Evolutionary conservation across 2,888 invertebrate species (phyloP).

Genomic region (Spodoptera picta): DNA sequence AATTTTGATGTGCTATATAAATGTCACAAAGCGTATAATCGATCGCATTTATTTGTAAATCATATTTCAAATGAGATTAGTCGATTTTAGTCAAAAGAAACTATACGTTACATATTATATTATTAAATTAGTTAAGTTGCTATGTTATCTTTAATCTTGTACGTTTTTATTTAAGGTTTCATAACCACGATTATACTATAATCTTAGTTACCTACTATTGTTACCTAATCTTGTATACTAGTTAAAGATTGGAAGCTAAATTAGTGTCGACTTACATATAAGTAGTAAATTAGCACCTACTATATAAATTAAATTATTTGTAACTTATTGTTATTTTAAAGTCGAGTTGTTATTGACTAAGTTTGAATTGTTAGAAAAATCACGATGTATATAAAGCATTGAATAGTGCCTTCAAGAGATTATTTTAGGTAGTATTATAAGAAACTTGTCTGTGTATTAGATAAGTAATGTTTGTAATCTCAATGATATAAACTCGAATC

Average conservation of each 20-base stretch:
- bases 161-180: no score
- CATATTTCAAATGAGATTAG: conserved; percentile 47
- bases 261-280: no score
- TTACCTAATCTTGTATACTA: neutral
- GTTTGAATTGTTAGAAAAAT: conserved; percentile 15
- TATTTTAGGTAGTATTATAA: conserved; percentile 49
- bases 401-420: conserved; percentile 59
- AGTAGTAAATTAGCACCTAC: conserved; percentile 5
- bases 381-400: conserved; percentile 28
- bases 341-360: conserved; percentile 26
- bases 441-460: conserved; percentile 49
- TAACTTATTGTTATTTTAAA: conserved; percentile 28
- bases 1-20: conserved; percentile 13
- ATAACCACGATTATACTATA: no score
- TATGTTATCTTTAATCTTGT: neutral
- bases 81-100: conserved; percentile 45
- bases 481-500: conserved; percentile 54
- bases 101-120: conserved; percentile 30
- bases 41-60: conserved; percentile 38
- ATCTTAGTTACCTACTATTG: conserved; percentile 7
- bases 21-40: conserved; percentile 15
- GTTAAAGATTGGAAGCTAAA: no score
- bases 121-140: conserved; percentile 16
- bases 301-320: conserved; percentile 24
- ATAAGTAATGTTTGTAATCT: conserved; percentile 64